phyloP scores from a whole-genome alignment of 30 jellyfish, hydroid and myxozoan genomes.

The Sanderia malayensis region DNA sequence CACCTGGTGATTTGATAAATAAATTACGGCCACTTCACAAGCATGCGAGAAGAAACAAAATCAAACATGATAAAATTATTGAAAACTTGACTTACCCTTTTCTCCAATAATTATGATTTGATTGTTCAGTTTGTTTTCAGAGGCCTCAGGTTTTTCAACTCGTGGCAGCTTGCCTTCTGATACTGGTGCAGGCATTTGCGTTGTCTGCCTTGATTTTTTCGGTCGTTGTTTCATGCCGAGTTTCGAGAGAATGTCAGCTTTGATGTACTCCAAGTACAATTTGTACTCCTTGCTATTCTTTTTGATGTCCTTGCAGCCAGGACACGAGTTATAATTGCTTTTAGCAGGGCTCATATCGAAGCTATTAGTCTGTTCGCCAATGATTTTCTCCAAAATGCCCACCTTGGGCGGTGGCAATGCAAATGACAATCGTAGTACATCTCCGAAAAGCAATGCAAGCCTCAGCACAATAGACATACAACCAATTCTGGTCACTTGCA shows the following conservation, averaged over 20 bases:
- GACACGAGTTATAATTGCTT: conserved; percentile 11
- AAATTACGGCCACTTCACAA: too few relatives aligned
- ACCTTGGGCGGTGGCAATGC: not conserved
- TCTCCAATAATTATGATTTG: conserved; percentile 64
- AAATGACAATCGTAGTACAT: not conserved
- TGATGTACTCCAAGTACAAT: conserved; percentile 48
- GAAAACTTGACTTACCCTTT: conserved; percentile 30
- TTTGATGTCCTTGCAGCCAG: conserved; percentile 47
- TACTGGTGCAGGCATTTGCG: conserved; percentile 69
- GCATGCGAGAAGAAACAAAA: too few relatives aligned
- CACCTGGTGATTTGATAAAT: too few relatives aligned
- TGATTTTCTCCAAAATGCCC: not conserved
- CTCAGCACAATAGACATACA: not conserved
- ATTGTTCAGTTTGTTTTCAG: conserved; percentile 28
- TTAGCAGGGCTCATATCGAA: not conserved
- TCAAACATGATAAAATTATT: not conserved
- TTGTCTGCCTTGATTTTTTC: conserved; percentile 12
- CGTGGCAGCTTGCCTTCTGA: conserved; percentile 39
- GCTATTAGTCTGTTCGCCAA: not conserved
- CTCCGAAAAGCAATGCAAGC: not conserved
- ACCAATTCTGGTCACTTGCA: not conserved
- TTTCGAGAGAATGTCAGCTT: conserved; percentile 65
- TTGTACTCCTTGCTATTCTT: conserved; percentile 50
- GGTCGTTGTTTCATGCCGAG: conserved; percentile 73
- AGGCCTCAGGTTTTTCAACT: conserved; percentile 20